phyloP scores from a whole-genome alignment of 2,113 vertebrate species.

The Lutjanus erythropterus region DNA sequence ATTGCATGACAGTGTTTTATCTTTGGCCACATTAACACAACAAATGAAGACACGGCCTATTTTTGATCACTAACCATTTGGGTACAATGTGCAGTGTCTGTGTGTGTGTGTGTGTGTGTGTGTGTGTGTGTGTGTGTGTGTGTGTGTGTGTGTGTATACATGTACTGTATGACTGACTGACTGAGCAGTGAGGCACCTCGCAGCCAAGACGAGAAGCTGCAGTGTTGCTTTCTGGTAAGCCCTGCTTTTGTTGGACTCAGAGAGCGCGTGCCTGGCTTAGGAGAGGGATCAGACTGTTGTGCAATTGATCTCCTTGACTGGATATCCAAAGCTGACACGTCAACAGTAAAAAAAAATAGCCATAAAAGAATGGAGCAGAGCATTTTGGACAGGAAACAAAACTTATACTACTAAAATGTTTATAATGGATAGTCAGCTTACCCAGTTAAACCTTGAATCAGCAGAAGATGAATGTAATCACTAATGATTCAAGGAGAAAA shows the following conservation, averaged over 20 bases:
- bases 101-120: neutral
- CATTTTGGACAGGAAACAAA: constrained; percentile 13
- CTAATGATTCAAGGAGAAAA: neutral
- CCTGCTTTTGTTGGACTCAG: constrained; percentile 45
- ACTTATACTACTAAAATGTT: neutral
- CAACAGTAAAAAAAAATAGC: constrained; percentile 27
- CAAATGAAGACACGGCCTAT: neutral
- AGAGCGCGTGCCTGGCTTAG: constrained; percentile 42
- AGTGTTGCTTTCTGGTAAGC: constrained; percentile 52
- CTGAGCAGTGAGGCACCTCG: constrained; percentile 3
- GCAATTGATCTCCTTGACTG: constrained; percentile 56
- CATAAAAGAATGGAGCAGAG: neutral
- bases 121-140: neutral
- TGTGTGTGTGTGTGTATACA: neutral
- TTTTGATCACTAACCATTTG: neutral
- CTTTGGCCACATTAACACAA: neutral
- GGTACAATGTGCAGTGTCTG: neutral
- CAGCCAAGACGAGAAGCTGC: constrained; percentile 37
- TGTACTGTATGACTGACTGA: constrained; percentile 27
- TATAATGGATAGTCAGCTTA: neutral
- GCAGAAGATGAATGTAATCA: neutral
- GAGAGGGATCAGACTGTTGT: constrained; percentile 43
- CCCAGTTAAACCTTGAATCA: constrained; percentile 8
- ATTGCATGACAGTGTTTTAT: neutral
- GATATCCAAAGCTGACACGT: constrained; percentile 41